Base-by-base conservation (phyloP, 1,140 invertebrate genomes). In the Apis laboriosa region DNA sequence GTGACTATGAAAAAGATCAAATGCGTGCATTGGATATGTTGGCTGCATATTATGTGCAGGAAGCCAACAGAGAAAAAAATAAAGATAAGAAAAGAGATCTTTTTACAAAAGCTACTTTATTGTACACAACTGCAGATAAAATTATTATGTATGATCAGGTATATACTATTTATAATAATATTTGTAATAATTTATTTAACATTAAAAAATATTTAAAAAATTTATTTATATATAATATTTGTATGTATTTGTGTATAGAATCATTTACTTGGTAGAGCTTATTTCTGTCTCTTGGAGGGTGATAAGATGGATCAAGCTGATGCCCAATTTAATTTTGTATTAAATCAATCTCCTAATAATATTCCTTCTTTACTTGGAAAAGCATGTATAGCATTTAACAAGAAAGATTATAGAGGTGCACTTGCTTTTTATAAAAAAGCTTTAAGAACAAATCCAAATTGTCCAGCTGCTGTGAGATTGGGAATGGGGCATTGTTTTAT, bases 271-370 rank as follows among this genome's bases (percentile, higher is more conserved):
- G 99, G 99, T 2, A 94, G 99, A 91, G 99, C 99, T 17, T 99
- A 99, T 92, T 99, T 99, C 91, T 99, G 98, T 92, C 94, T 99
- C 8, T 95, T 99, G 28, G 99, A 99, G 95, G 99, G 99, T 17
- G 99, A 99, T 91, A 99, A 99, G 95, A 98, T 99, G 97, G 99
- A 99, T 79, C 99, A 99, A 94, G 99, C 99, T 17, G 99, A 99
- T 96, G 98, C 98, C 2, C 99, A 99, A 92, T 99, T 99, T 91
- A 99, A 99, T 95, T 99, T 99, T 94, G 99, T 99, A 1, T 94
- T 99, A 0, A 99, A 99, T 94, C 97, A 99, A 91, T 97, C 97
- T 3, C 97, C 97, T 13, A 99, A 98, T 90, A 99, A 99, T 95
- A 99, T 99, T 85, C 99, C 99, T 4, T 98, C 98, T 21, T 93